Percentiles rank a stretch among this genome's conserved stretches.
These are phyloP conservation scores for Echiichthys vipera DNA, from an alignment of 2,797 vertebrate genomes.

Conservation along the genomic window DNA sequence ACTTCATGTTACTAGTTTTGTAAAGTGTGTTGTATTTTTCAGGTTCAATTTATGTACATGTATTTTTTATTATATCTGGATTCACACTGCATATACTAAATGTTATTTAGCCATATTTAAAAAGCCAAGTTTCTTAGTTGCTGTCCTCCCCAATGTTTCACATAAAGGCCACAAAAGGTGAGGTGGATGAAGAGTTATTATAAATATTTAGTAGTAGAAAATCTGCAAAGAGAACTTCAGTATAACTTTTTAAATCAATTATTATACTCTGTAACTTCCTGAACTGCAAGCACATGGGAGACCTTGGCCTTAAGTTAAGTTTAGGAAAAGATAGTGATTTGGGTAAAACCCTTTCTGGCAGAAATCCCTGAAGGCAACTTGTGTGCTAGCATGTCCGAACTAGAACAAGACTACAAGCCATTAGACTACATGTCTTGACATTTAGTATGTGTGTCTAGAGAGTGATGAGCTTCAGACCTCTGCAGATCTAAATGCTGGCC, in stretches of 20 bases:
- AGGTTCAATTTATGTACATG: not conserved
- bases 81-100: not conserved
- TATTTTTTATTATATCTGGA: not conserved
- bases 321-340: no score
- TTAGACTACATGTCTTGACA: not conserved
- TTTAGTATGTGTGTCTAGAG: not conserved
- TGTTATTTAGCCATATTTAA: not conserved
- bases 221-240: not conserved
- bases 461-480: constrained; percentile 9
- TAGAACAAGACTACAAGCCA: not conserved
- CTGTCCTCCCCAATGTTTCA: not conserved
- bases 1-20: not conserved
- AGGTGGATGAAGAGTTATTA: not conserved
- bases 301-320: no score
- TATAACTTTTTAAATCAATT: not conserved
- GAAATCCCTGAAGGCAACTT: no score
- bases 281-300: no score
- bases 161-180: not conserved
- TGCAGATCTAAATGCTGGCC: not conserved
- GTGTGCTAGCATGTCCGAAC: not conserved
- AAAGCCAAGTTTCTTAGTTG: not conserved
- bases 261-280: no score
- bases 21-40: not conserved
- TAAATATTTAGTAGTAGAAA: not conserved
- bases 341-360: no score